Conservation (phyloP, 2,888 invertebrate genomes). For the Uropetala carovei region DNA sequence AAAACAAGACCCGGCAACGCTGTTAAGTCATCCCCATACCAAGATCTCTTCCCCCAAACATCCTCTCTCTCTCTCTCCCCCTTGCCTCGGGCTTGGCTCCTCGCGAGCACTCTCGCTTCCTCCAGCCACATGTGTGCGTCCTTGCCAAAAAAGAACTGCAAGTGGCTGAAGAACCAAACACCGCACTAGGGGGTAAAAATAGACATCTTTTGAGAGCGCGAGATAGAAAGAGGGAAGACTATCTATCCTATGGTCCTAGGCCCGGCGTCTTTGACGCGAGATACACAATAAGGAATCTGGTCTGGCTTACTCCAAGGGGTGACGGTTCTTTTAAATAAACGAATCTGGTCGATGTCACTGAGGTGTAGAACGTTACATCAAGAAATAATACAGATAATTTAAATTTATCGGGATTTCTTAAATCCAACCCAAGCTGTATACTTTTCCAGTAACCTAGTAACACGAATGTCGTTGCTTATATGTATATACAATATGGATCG, state of each 20-base stretch:
- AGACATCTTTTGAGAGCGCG: neutral
- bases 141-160: slow-evolving; percentile 9
- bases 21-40: neutral
- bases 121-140: neutral
- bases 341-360: too few relatives aligned
- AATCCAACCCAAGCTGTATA: too few relatives aligned
- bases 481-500: too few relatives aligned
- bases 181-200: neutral
- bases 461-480: too few relatives aligned
- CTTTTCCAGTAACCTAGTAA: too few relatives aligned
- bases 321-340: too few relatives aligned
- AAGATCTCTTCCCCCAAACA: too few relatives aligned
- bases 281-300: too few relatives aligned
- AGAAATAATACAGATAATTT: too few relatives aligned
- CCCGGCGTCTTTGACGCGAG: neutral
- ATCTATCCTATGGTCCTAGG: neutral
- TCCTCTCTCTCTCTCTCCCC: neutral
- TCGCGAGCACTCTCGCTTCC: neutral
- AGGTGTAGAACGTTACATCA: too few relatives aligned
- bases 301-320: too few relatives aligned
- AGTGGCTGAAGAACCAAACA: neutral
- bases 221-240: neutral
- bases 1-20: neutral
- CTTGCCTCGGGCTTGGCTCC: neutral
- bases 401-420: too few relatives aligned